phyloP scores from a whole-genome alignment of 1,140 invertebrate genomes.

The Leptoteleia sp. region DNA sequence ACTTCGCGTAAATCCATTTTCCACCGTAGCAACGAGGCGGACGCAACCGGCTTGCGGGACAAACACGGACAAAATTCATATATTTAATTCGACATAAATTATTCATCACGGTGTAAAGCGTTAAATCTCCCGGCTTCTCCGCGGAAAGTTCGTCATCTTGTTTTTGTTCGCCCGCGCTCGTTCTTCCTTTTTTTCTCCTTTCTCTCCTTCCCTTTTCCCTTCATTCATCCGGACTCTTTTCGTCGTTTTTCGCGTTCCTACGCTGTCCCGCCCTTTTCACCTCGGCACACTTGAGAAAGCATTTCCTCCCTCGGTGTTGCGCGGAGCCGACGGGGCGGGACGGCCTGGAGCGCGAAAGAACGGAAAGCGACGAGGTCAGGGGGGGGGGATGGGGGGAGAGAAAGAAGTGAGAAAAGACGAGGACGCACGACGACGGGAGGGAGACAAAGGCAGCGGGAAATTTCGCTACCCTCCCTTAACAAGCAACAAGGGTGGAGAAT shows the following conservation, averaged over 20 bases:
- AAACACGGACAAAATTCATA: conserved; percentile 41
- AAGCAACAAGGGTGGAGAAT: conserved; percentile 81
- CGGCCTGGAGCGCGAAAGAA: conserved; percentile 67
- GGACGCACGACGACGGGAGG: conserved; percentile 66
- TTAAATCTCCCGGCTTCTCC: conserved; percentile 40
- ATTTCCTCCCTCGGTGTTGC: conserved; percentile 71
- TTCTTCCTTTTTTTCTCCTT: conserved; percentile 37
- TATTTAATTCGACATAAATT: conserved; percentile 61
- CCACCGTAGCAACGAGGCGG: neutral
- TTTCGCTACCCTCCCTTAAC: conserved; percentile 77
- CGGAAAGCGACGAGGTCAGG: conserved; percentile 56
- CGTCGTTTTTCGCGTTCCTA: conserved; percentile 55
- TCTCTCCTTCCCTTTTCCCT: too few relatives aligned
- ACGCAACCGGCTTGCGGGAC: conserved; percentile 9
- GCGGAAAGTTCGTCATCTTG: conserved; percentile 44
- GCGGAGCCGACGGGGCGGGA: conserved; percentile 66
- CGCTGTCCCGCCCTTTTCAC: conserved; percentile 41
- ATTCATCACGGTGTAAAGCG: conserved; percentile 47
- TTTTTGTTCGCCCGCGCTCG: conserved; percentile 44
- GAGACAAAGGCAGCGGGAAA: conserved; percentile 66
- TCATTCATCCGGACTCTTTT: conserved; percentile 44
- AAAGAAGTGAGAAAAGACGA: conserved; percentile 63
- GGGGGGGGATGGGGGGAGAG: too few relatives aligned
- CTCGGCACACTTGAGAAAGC: conserved; percentile 69
- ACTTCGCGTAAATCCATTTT: neutral